Conservation (phyloP, 64 coral and sea anemone genomes). For the Catalaphyllia jardinei region DNA sequence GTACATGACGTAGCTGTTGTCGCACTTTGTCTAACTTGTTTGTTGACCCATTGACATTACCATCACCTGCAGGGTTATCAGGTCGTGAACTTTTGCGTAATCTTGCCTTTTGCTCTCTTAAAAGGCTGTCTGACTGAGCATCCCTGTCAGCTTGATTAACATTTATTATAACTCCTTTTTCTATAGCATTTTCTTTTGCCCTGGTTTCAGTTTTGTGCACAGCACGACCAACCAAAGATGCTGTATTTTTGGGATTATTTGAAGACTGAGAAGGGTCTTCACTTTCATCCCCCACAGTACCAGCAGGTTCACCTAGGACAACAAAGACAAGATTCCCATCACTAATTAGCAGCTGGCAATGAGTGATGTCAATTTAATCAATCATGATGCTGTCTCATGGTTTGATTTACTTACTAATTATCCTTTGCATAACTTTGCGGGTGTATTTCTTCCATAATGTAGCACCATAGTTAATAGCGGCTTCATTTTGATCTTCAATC, state of each 20-base stretch:
- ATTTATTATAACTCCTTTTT: background rate
- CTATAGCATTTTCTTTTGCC: conserved; percentile 22
- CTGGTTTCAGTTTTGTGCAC: conserved; percentile 43
- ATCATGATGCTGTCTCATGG: background rate
- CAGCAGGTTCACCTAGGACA: background rate
- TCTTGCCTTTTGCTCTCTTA: conserved; percentile 36
- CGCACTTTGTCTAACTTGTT: background rate
- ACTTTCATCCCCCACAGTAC: background rate
- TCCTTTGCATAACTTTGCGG: conserved; percentile 83
- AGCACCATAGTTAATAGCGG: conserved; percentile 67
- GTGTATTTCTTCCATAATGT: conserved; percentile 90
- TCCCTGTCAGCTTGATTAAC: background rate
- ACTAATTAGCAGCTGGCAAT: too few species aligned
- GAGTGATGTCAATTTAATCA: background rate
- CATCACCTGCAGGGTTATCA: background rate
- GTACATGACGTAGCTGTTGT: conserved; percentile 2
- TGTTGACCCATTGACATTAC: background rate
- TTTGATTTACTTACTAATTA: conserved; percentile 46
- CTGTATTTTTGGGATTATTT: conserved; percentile 44
- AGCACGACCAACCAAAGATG: conserved; percentile 53
- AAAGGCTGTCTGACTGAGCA: background rate
- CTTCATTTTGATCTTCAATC: conserved; percentile 71
- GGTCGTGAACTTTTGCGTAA: conserved; percentile 18
- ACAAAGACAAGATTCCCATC: background rate
- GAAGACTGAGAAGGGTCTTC: background rate